Base-by-base conservation (phyloP, 2,888 invertebrate species). In the Tipula helvola region DNA sequence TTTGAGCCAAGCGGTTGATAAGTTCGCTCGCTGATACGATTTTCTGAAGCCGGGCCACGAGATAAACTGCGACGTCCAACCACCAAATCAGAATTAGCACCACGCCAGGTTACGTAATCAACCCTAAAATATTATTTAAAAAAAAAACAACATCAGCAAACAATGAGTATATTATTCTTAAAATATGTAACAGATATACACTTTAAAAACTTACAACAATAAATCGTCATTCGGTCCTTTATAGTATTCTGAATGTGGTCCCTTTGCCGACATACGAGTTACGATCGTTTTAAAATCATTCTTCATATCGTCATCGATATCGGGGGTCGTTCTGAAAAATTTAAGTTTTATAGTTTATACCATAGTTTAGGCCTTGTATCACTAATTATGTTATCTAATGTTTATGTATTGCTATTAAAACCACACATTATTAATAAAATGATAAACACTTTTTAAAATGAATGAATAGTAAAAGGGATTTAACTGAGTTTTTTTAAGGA, bases 61-160 rank as follows among this genome's bases (percentile, higher is more conserved):
- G 93, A 92, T 1, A 92, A 83, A 44, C 91, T 90, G 87, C 92
- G 91, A n/a, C 92, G 90, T 0, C 94, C 94, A 39, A 91, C 91
- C 7, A 93, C 91, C 16, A 95, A 91, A 86, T 93, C 93, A 0
- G 94, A 94, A 91, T 96, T 95, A 0, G 96, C 95, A 0, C 97
- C 97, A 88, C 95, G 95, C 96, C 97, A 97, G 4, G 96, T 94
- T 86, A 96, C 93, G 90, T 97, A 97, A 89, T 97, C 96, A 88
- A 94, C 94, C 87, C 96, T 97, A 90, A 87, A 87, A 36, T 44
- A 71, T 8, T 28, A 87, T 86, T 41, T 86, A 84, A 41, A 41
- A 41, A 10, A 28, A 28, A 28, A 28, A 28, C 28, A 28, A 28
- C 28, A 2, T 1, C 41, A 41, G 0, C 41, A 41, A 5, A 41